Base-by-base conservation (phyloP, 2,113 vertebrate genomes). In the Platichthys flesus region DNA sequence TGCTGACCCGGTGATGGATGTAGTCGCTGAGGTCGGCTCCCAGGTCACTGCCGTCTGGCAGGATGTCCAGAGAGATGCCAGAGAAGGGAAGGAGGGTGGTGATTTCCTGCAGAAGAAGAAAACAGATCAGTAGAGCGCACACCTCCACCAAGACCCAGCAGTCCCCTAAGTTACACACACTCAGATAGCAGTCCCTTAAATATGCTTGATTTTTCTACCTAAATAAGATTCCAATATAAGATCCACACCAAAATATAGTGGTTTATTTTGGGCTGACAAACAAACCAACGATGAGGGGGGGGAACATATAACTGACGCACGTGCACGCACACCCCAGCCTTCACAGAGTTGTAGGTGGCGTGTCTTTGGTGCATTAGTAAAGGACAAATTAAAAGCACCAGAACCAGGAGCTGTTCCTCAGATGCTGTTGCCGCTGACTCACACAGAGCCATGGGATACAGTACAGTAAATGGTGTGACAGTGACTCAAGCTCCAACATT, bases 31-130 rank as follows among this genome's bases (percentile, higher is more conserved):
- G 94, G 91, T 99, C 98, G 0, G 93, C 88, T 2, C 95, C 94
- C 70, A 99, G 95, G 70, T 97, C 96, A 71, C 96, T 96, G 93
- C 95, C 97, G 86, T 97, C 96, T 0, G 96, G 96, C 74, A 98
- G 95, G 89, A 94, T 93, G 81, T 99, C 98, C 85, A 99, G 89
- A 59, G 98, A 98, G 90, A 99, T 91, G 87, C 91, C 83, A 16
- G 94, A 82, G 58, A 98, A 97, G 0, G 97, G 98, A 28, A 98
- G 93, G 0, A 93, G 93, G 16, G 82, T 95, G 54, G 95, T 92
- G 71, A 98, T 95, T 82, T 99, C 97, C 98, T 99, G 85, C 15
- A 67, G 54, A 14, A 62, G 63, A 64, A 58, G 52, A 73, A 67
- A 15, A 20, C 4, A 2, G 61, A 64, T 51, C 47, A 51, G 47